Conservation (phyloP, 2,113 vertebrate species). For the Trogon surrucura region DNA sequence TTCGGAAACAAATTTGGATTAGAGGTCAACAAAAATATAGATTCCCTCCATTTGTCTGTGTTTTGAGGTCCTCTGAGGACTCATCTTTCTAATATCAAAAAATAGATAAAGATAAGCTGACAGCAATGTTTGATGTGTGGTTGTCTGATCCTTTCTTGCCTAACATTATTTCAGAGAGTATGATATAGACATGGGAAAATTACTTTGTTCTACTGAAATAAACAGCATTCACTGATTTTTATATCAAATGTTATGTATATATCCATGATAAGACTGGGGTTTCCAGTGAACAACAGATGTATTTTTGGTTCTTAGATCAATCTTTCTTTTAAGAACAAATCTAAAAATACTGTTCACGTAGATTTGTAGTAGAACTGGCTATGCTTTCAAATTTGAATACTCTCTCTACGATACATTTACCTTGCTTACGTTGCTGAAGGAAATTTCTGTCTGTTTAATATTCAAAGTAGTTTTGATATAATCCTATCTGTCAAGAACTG, state of each 20-base stretch:
- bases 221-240: neutral
- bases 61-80: neutral
- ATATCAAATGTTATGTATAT: neutral
- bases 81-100: neutral
- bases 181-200: neutral
- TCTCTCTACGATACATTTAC: neutral
- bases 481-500: neutral
- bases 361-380: neutral
- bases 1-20: neutral
- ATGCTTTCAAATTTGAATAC: neutral
- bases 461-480: slow-evolving; percentile 24
- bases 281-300: neutral
- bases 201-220: neutral
- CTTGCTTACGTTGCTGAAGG: slow-evolving; percentile 23
- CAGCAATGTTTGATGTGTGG: neutral
- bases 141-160: neutral
- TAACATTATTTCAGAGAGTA: neutral
- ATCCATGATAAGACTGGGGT: neutral
- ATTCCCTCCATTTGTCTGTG: neutral
- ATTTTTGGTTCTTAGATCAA: neutral
- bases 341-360: neutral
- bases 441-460: slow-evolving; percentile 24
- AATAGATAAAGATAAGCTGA: neutral
- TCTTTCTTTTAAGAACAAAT: neutral
- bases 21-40: neutral